Evolutionary conservation across 37 sponge, comb jelly and placozoan genomes (phyloP).

Genomic region (Cladorhizidae sp.): DNA sequence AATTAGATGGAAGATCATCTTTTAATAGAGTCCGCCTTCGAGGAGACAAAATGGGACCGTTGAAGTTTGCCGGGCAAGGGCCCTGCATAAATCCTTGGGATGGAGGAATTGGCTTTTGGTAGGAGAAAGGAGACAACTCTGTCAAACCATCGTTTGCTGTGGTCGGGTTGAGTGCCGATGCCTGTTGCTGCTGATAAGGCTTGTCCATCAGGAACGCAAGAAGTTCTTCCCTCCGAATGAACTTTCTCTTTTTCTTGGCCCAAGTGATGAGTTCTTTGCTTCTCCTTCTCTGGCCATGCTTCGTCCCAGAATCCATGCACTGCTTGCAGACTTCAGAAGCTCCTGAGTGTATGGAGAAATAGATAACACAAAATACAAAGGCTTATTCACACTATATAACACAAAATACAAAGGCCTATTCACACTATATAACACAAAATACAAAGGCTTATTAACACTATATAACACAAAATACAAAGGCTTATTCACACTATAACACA

Average conservation of each 20-base stretch:
- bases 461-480: too few relatives aligned
- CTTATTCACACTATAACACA: too few relatives aligned
- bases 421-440: too few relatives aligned
- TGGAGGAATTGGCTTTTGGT: slow-evolving; percentile 17
- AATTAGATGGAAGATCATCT: slow-evolving; percentile 23
- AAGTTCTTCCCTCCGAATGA: slow-evolving; percentile 73
- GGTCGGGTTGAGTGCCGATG: neutral
- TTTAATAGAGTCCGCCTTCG: slow-evolving; percentile 47
- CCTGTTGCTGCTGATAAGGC: slow-evolving; percentile 37
- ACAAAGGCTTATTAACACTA: too few relatives aligned
- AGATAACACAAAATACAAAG: neutral
- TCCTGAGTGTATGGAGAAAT: slow-evolving; percentile 18
- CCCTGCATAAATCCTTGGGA: slow-evolving; percentile 9
- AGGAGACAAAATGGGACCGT: slow-evolving; percentile 14
- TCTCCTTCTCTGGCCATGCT: slow-evolving; percentile 65
- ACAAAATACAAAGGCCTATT: too few relatives aligned
- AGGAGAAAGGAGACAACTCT: neutral
- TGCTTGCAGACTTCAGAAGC: slow-evolving; percentile 72
- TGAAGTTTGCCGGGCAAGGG: slow-evolving; percentile 11
- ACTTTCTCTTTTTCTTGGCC: slow-evolving; percentile 76
- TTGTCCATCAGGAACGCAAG: slow-evolving; percentile 73
- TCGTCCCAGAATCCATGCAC: slow-evolving; percentile 71
- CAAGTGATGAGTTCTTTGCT: slow-evolving; percentile 74
- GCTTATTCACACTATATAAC: too few relatives aligned
- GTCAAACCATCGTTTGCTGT: neutral